A percentile compares a stretch with the other conserved stretches of the same genome.
phyloP scores from a whole-genome alignment of 2,113 vertebrate species.

The Pachyramphus minor region DNA sequence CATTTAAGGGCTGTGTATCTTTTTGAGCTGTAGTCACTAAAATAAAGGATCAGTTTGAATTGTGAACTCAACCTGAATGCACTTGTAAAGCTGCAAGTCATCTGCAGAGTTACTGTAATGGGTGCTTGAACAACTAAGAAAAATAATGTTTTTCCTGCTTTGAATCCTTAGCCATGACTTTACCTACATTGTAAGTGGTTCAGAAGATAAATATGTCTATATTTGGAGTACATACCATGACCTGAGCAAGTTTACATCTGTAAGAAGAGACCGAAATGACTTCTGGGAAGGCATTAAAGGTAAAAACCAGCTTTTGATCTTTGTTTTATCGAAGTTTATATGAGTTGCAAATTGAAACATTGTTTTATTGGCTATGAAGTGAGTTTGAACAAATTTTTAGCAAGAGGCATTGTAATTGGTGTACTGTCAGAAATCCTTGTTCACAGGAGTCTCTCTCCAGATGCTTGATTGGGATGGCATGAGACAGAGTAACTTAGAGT shows the following conservation, averaged over 20 bases:
- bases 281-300: constrained; percentile 99
- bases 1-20: neutral
- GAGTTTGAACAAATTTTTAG: neutral
- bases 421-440: neutral
- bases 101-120: neutral
- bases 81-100: neutral
- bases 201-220: constrained; percentile 97
- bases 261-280: constrained; percentile 95
- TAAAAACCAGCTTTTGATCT: constrained; percentile 31
- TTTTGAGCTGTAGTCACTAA: neutral
- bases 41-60: neutral
- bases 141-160: neutral
- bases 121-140: neutral
- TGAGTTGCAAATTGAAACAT: neutral
- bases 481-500: neutral
- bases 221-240: constrained; percentile 99
- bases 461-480: neutral
- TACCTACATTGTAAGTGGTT: constrained; percentile 95
- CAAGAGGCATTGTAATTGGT: neutral
- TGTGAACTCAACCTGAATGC: neutral
- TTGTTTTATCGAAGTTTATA: neutral
- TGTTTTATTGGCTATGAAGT: neutral
- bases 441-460: neutral
- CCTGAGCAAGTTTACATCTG: constrained; percentile 96
- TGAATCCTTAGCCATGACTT: constrained; percentile 87